phyloP scores from a whole-genome alignment of 2,888 invertebrate genomes.

The Acleris holmiana region DNA sequence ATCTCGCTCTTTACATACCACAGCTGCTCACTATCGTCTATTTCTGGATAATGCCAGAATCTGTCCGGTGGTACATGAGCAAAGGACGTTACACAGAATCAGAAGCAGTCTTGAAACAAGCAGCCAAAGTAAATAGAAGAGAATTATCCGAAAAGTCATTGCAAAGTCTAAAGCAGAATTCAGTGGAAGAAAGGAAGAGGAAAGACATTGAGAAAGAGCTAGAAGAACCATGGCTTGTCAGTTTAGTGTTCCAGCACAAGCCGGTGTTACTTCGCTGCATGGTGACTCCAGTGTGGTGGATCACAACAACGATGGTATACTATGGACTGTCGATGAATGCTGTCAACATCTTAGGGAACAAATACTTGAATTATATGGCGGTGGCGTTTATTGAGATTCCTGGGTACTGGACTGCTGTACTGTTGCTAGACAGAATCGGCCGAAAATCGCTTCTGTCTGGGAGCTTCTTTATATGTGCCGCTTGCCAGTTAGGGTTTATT shows the following conservation, averaged over 20 bases:
- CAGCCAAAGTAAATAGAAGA: slow-evolving; percentile 80
- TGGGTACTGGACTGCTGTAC: slow-evolving; percentile 80
- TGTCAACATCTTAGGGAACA: slow-evolving; percentile 82
- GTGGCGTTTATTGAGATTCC: slow-evolving; percentile 85
- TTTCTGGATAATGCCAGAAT: slow-evolving; percentile 86
- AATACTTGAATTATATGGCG: slow-evolving; percentile 83
- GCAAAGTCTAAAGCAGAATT: slow-evolving; percentile 41
- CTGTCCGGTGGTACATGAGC: slow-evolving; percentile 88
- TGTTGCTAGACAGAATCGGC: slow-evolving; percentile 80
- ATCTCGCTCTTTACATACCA: slow-evolving; percentile 86
- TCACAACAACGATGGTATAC: slow-evolving; percentile 82
- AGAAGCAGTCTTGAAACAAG: slow-evolving; percentile 78
- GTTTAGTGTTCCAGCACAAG: slow-evolving; percentile 64
- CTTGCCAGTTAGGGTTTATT: slow-evolving; percentile 74
- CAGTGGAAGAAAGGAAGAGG: slow-evolving; percentile 40
- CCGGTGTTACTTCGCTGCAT: slow-evolving; percentile 72
- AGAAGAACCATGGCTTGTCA: slow-evolving; percentile 9
- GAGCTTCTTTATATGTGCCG: slow-evolving; percentile 79
- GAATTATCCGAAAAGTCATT: slow-evolving; percentile 43
- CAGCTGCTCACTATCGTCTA: slow-evolving; percentile 85
- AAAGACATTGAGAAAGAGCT: slow-evolving; percentile 4
- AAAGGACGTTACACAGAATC: slow-evolving; percentile 85
- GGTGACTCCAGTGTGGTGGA: slow-evolving; percentile 87
- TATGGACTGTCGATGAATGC: slow-evolving; percentile 87
- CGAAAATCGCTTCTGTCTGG: slow-evolving; percentile 77